Percentiles rank a stretch among this genome's conserved stretches.
Conservation (phyloP, 2,113 vertebrate genomes). For the Oreochromis aureus region DNA sequence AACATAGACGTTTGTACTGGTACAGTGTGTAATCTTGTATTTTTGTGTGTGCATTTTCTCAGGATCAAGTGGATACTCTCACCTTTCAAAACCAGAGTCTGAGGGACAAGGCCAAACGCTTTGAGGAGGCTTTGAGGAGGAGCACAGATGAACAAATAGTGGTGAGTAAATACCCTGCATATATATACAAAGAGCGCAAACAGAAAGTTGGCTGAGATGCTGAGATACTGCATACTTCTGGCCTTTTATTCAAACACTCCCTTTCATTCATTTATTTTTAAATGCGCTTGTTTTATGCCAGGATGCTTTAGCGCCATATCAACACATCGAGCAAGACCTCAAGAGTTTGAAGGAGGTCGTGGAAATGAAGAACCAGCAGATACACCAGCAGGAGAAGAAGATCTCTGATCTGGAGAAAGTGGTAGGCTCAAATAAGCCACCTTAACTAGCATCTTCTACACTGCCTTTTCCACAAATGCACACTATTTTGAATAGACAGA, state of each 20-base stretch:
- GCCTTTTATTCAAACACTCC: background rate
- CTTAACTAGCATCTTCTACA: background rate
- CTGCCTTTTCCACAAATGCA: background rate
- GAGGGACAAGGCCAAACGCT: conserved; percentile 87
- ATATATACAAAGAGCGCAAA: background rate
- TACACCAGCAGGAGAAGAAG: conserved; percentile 93
- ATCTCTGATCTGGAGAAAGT: conserved; percentile 92
- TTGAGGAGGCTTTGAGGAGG: conserved; percentile 92
- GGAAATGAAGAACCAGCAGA: conserved; percentile 96
- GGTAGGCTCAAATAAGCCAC: conserved; percentile 74
- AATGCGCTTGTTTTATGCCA: conserved; percentile 20
- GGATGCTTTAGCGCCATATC: conserved; percentile 87
- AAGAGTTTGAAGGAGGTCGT: conserved; percentile 91
- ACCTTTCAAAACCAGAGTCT: conserved; percentile 92
- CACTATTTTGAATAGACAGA: background rate
- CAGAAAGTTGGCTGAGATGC: background rate
- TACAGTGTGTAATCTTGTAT: background rate
- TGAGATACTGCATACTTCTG: background rate
- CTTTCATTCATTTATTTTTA: background rate
- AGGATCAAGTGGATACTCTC: conserved; percentile 96
- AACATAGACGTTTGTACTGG: background rate
- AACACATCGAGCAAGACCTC: conserved; percentile 92
- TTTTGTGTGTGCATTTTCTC: background rate
- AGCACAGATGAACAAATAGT: conserved; percentile 89
- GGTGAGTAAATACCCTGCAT: conserved; percentile 62